phyloP scores from a whole-genome alignment of 2,888 invertebrate genomes.

The Dicyrtoma fusca region DNA sequence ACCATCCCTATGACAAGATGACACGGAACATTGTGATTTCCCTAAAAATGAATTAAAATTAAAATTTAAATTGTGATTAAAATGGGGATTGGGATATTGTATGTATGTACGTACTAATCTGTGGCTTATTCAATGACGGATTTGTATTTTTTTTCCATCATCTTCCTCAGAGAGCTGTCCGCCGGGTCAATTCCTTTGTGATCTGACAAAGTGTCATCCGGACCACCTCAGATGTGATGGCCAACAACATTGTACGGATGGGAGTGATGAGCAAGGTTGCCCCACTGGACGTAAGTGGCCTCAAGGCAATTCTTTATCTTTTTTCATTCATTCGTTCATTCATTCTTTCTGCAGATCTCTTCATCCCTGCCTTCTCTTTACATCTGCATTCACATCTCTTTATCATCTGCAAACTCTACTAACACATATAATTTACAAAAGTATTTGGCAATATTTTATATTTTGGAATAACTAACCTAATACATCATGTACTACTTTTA shows the following conservation, averaged over 20 bases:
- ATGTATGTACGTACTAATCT: no score
- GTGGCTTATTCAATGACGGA: no score
- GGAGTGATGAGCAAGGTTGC: slow-evolving; percentile 38
- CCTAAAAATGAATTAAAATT: no score
- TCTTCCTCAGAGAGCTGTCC: slow-evolving; percentile 37
- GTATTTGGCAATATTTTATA: no score
- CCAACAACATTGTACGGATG: slow-evolving; percentile 31
- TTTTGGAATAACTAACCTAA: no score
- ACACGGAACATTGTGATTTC: no score
- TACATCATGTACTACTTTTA: no score
- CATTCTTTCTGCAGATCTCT: neutral
- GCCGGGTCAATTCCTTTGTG: slow-evolving; percentile 47
- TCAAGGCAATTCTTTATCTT: neutral
- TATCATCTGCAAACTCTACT: neutral
- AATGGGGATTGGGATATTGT: no score
- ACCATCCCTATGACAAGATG: no score
- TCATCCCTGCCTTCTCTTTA: neutral
- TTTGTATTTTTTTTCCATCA: neutral
- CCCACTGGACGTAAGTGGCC: slow-evolving; percentile 33
- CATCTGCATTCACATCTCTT: neutral
- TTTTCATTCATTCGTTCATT: neutral
- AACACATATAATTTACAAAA: no score
- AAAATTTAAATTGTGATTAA: no score
- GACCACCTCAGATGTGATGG: slow-evolving; percentile 45
- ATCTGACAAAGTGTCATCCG: slow-evolving; percentile 49